Conservation (phyloP, 2,888 invertebrate genomes). For the Tupiocoris notatus region DNA sequence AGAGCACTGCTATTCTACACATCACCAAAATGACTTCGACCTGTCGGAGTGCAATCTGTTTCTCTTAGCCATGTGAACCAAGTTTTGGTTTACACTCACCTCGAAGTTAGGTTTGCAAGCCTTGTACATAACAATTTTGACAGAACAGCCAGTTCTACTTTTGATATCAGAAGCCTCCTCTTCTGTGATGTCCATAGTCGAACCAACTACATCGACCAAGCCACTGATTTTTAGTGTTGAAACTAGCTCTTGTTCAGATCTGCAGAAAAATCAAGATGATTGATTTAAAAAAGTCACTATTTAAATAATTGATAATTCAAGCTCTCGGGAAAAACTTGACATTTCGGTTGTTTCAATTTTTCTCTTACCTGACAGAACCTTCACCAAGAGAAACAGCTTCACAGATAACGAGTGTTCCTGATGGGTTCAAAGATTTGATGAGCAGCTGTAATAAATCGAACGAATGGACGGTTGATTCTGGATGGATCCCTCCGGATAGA, state of each 20-base stretch:
- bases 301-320: no score
- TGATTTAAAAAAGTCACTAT: no score
- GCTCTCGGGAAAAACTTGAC: no score
- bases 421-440: slow-evolving; percentile 64
- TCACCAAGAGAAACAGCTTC: slow-evolving; percentile 54
- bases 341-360: no score
- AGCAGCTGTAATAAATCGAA: slow-evolving; percentile 58
- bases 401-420: slow-evolving; percentile 61
- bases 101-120: slow-evolving; percentile 71
- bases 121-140: slow-evolving; percentile 53
- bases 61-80: no score
- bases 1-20: no score
- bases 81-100: slow-evolving; percentile 50
- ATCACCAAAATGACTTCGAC: no score
- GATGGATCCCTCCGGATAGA: slow-evolving; percentile 58
- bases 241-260: slow-evolving; percentile 51
- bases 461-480: slow-evolving; percentile 56
- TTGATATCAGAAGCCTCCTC: slow-evolving; percentile 36
- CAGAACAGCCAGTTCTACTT: slow-evolving; percentile 46
- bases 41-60: no score
- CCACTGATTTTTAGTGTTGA: slow-evolving; percentile 65
- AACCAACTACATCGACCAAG: slow-evolving; percentile 56
- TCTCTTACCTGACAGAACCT: slow-evolving; percentile 26
- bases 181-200: slow-evolving; percentile 50
- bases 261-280: no score